Percentiles rank a stretch among this genome's conserved stretches.
Conservation (phyloP, 2,888 invertebrate species). For the Maniola hyperantus region DNA sequence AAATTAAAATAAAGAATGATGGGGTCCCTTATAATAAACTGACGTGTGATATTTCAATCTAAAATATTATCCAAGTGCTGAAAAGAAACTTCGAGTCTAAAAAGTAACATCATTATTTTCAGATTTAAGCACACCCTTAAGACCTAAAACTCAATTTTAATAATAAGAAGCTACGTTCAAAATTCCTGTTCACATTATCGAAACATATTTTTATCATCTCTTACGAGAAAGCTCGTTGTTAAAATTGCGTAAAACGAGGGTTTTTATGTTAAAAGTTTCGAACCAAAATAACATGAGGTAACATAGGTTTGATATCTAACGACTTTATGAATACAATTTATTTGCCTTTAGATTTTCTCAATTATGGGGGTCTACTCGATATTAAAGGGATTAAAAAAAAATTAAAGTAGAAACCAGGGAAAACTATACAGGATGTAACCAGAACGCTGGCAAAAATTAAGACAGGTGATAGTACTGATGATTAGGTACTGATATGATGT, state of each 20-base stretch:
- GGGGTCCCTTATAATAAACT: no score
- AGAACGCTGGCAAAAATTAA: no score
- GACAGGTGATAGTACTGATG: no score
- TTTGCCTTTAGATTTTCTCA: no score
- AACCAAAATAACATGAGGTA: conserved; percentile 39
- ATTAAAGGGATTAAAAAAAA: no score
- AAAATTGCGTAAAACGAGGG: conserved; percentile 64
- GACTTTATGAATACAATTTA: conserved; percentile 4
- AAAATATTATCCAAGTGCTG: background rate
- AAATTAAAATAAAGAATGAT: background rate
- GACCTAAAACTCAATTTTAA: background rate
- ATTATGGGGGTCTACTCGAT: no score
- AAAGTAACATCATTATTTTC: conserved; percentile 23
- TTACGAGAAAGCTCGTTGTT: conserved; percentile 43
- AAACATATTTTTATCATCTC: conserved; percentile 68
- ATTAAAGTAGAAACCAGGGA: no score
- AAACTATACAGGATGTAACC: no score
- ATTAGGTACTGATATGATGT: no score
- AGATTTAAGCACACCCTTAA: conserved; percentile 18
- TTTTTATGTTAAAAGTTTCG: conserved; percentile 57
- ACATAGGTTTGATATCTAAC: conserved; percentile 12
- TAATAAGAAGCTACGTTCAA: conserved; percentile 1
- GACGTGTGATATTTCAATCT: no score
- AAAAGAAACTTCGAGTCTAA: background rate
- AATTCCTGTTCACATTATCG: conserved; percentile 54